These are phyloP conservation scores for Ailuropoda melanoleuca DNA, from an alignment of 2,113 vertebrate genomes.

Conservation along the genomic window DNA sequence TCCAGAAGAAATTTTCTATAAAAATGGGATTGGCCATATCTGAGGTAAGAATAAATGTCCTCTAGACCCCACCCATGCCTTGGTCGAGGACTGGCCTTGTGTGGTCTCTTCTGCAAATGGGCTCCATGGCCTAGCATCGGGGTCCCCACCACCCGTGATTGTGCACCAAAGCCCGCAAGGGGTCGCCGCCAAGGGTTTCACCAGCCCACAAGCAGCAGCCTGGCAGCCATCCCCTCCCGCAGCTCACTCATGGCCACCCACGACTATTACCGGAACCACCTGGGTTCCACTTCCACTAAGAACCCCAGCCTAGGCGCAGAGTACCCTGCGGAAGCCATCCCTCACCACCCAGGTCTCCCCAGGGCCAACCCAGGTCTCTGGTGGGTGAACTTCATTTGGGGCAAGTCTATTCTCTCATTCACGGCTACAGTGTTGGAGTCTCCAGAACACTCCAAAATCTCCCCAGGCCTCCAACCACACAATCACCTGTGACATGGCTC, in stretches of 20 bases:
- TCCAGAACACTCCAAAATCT: not conserved
- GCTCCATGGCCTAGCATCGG: not conserved
- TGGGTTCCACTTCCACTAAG: not conserved
- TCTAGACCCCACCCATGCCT: not conserved
- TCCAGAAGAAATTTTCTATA: not conserved
- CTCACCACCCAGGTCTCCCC: not conserved
- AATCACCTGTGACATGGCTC: not conserved
- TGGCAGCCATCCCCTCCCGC: not conserved
- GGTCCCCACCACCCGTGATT: not conserved
- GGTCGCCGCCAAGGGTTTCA: not conserved
- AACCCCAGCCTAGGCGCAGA: not conserved
- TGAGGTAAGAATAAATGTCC: not conserved
- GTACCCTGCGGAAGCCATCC: not conserved
- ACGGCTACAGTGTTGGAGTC: not conserved
- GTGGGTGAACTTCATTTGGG: not conserved
- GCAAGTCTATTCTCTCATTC: not conserved
- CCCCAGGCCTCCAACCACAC: not conserved
- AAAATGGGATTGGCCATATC: not conserved
- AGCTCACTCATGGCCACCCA: not conserved
- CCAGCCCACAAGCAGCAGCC: not conserved
- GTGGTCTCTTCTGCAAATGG: not conserved
- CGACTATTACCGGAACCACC: fast-evolving
- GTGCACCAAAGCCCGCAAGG: not conserved
- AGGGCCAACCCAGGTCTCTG: not conserved
- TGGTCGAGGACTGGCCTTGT: not conserved